These are phyloP conservation scores for Hemaris fuciformis DNA, from an alignment of 2,888 invertebrate genomes.

Conservation along the genomic window DNA sequence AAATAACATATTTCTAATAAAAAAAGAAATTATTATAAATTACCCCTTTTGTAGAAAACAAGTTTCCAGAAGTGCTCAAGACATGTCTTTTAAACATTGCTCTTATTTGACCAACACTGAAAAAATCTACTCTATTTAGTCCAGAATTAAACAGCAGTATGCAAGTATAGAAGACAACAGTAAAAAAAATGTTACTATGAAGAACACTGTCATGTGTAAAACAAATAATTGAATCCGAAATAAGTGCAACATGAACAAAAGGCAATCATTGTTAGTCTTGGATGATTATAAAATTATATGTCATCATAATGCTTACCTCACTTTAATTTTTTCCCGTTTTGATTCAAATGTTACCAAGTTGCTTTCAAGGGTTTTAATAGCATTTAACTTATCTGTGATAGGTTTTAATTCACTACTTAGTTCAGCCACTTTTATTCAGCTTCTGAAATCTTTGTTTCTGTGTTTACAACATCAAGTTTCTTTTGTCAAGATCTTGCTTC, in stretches of 20 bases:
- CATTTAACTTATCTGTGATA: constrained; percentile 73
- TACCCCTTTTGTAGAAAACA: no score
- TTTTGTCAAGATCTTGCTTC: constrained; percentile 84
- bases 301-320: constrained; percentile 65
- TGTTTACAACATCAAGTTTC: constrained; percentile 78
- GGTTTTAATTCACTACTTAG: constrained; percentile 80
- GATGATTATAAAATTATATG: not conserved
- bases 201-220: no score
- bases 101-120: no score
- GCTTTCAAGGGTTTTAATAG: constrained; percentile 77
- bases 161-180: no score
- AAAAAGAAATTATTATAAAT: not conserved
- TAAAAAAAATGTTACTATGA: no score
- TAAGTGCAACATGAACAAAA: no score
- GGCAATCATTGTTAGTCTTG: no score
- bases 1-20: no score
- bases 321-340: constrained; percentile 80
- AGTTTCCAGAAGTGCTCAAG: not conserved
- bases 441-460: constrained; percentile 83
- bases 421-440: constrained; percentile 81
- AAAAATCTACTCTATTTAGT: no score
- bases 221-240: no score
- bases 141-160: no score
- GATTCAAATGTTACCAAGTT: constrained; percentile 78
- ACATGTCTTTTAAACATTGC: no score